Evolutionary conservation across 2,888 invertebrate genomes (phyloP).

Genomic region (Pocota personata): DNA sequence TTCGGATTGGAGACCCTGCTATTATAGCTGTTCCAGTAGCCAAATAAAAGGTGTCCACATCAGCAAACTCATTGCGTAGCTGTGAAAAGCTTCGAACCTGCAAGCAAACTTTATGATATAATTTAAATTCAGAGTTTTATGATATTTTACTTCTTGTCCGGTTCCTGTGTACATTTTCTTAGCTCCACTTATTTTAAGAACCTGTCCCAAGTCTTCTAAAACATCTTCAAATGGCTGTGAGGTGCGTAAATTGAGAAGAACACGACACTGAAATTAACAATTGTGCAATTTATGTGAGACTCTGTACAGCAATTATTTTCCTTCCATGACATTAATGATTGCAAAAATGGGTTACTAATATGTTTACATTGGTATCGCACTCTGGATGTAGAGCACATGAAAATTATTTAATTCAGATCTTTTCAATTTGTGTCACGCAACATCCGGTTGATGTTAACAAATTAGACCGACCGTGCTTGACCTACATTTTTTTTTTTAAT

Average conservation of each 20-base stretch:
- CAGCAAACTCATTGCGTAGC: constrained; percentile 94
- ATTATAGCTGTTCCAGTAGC: constrained; percentile 82
- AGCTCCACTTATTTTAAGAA: constrained; percentile 95
- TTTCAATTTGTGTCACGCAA: constrained; percentile 22
- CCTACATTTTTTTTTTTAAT: constrained; percentile 28
- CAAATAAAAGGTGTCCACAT: constrained; percentile 95
- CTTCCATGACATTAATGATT: neutral
- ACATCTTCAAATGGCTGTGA: constrained; percentile 97
- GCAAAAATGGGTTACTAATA: constrained; percentile 9
- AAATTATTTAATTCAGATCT: neutral
- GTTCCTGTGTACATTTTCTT: constrained; percentile 96
- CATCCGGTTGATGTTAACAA: constrained; percentile 30
- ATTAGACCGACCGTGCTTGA: constrained; percentile 17
- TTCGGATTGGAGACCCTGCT: constrained; percentile 86
- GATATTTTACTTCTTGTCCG: constrained; percentile 91
- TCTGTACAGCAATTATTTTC: neutral
- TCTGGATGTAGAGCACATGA: neutral
- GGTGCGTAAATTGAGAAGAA: constrained; percentile 94
- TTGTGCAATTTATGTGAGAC: neutral
- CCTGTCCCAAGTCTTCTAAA: constrained; percentile 95
- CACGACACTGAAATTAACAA: constrained; percentile 88
- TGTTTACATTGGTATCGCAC: neutral
- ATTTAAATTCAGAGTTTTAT: constrained; percentile 17
- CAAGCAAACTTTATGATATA: constrained; percentile 53
- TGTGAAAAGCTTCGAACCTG: constrained; percentile 97